Conservation (phyloP, 1,140 invertebrate species). For the Philotrypesis tridentata region DNA sequence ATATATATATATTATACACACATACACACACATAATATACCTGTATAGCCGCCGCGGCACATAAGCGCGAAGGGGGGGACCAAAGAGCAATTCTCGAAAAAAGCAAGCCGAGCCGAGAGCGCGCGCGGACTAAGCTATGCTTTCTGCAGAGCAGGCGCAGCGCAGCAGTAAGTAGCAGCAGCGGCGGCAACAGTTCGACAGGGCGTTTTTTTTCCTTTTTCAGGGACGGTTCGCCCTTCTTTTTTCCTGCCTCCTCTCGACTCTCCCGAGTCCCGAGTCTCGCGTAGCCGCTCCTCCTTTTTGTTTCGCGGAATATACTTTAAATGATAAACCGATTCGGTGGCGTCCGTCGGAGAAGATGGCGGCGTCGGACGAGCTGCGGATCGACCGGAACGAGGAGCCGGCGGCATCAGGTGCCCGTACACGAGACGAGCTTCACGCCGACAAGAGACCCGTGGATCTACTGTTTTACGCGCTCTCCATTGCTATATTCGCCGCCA, state of each 20-base stretch:
- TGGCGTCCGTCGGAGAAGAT: slow-evolving; percentile 63
- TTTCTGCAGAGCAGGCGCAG: neutral
- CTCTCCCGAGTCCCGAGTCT: neutral
- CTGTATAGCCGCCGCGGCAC: no score
- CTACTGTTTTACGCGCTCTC: slow-evolving; percentile 64
- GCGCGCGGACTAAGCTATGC: neutral
- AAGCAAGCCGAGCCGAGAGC: no score
- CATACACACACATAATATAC: no score
- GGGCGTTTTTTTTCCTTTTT: slow-evolving; percentile 4
- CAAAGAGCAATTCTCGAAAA: neutral
- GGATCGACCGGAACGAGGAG: slow-evolving; percentile 21
- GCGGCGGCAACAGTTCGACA: neutral
- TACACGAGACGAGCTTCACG: neutral
- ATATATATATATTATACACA: no score
- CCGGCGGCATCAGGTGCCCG: neutral
- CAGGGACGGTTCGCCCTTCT: slow-evolving; percentile 6
- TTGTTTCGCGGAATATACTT: slow-evolving; percentile 33
- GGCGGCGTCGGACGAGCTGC: slow-evolving; percentile 63
- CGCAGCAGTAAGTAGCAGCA: neutral
- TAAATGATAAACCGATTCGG: slow-evolving; percentile 53
- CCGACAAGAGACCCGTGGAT: slow-evolving; percentile 46
- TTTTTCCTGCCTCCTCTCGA: slow-evolving; percentile 8
- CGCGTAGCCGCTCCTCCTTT: slow-evolving; percentile 10
- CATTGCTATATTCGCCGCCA: slow-evolving; percentile 63
- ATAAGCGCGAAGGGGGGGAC: no score